Evolutionary conservation across 2,113 vertebrate species (phyloP).

Genomic region (Arenaria interpres): DNA sequence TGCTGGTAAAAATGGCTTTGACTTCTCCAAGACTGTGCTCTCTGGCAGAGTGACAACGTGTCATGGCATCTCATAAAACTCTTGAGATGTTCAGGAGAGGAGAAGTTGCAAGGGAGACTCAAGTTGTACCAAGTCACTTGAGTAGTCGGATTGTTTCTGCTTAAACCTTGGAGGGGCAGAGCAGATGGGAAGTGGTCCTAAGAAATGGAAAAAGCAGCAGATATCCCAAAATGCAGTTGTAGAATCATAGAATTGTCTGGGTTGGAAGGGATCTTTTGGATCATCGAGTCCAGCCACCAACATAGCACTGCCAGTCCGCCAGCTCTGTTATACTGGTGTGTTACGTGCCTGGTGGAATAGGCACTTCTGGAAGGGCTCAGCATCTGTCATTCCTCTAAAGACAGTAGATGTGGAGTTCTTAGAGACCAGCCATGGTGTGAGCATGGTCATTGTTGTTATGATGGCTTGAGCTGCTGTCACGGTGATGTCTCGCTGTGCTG

Average conservation of each 20-base stretch:
- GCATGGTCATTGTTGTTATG: rapidly evolving
- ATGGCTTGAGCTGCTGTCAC: neutral
- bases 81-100: neutral
- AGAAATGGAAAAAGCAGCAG: neutral
- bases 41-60: rapidly evolving
- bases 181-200: neutral
- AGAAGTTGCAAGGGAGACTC: neutral
- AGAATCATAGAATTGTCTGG: too few relatives aligned
- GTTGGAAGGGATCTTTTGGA: too few relatives aligned
- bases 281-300: too few relatives aligned
- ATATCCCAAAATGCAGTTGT: neutral
- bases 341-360: neutral
- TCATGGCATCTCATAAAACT: neutral
- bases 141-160: neutral
- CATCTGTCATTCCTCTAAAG: neutral
- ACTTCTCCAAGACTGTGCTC: neutral
- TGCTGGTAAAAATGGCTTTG: neutral
- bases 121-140: neutral
- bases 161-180: neutral
- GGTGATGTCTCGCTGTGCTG: rapidly evolving
- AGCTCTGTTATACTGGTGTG: neutral
- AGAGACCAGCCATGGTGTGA: neutral
- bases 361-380: neutral
- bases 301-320: too few relatives aligned
- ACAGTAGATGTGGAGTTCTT: neutral